A percentile compares a stretch with the other conserved stretches of the same genome.
Conservation (phyloP, 1,140 invertebrate genomes). For the Eupeodes corollae region DNA sequence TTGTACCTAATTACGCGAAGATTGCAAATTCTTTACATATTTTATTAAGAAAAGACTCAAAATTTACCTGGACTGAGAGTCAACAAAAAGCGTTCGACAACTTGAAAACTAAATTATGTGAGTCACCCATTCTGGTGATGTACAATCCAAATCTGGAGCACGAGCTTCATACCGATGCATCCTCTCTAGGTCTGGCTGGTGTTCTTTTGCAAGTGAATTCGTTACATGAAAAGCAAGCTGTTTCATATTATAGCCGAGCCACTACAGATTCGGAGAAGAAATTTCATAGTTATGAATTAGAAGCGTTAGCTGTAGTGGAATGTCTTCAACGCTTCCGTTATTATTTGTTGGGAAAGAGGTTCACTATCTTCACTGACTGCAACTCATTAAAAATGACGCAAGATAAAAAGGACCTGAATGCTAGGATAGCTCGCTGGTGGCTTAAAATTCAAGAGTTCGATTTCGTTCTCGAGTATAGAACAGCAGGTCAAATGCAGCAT, state of each 20-base stretch:
- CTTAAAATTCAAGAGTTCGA: no score
- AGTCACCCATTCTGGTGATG: constrained; percentile 20
- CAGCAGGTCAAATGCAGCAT: no score
- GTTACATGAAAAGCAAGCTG: constrained; percentile 16
- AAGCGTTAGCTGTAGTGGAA: constrained; percentile 16
- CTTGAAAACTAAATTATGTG: constrained; percentile 16
- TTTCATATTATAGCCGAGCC: no score
- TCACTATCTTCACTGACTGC: constrained; percentile 18
- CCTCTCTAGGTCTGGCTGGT: no score
- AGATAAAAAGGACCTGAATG: no score
- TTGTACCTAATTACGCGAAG: no score
- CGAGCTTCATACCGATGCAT: no score
- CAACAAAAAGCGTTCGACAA: constrained; percentile 19
- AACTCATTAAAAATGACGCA: no score
- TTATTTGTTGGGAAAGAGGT: constrained; percentile 16
- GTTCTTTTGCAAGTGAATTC: constrained; percentile 1
- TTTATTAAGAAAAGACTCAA: no score
- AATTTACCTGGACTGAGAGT: constrained; percentile 9
- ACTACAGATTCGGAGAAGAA: constrained; percentile 15
- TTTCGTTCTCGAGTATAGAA: no score
- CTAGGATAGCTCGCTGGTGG: no score
- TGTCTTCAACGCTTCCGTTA: constrained; percentile 15
- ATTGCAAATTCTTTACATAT: no score
- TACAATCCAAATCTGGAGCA: constrained; percentile 19
- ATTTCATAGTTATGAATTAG: constrained; percentile 21